phyloP scores from a whole-genome alignment of 2,113 vertebrate species.

The Pungitius pungitius region DNA sequence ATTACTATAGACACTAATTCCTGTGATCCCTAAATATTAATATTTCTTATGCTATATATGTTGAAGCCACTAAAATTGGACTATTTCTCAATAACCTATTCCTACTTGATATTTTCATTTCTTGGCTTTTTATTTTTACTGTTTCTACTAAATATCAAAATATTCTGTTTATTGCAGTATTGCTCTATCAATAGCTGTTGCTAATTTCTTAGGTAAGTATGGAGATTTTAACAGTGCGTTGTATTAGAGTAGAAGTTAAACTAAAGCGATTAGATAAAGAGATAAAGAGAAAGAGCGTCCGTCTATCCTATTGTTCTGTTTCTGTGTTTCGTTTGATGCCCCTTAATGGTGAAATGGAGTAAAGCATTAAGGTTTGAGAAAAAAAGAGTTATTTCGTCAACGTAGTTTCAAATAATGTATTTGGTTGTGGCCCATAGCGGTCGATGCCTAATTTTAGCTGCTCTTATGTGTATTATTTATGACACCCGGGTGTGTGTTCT shows the following conservation, averaged over 20 bases:
- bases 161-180: background rate
- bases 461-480: constrained; percentile 48
- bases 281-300: background rate
- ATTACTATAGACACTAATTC: background rate
- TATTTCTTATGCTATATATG: too few relatives aligned
- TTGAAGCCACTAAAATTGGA: too few relatives aligned
- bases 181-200: background rate
- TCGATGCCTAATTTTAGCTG: background rate
- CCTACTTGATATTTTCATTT: background rate
- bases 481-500: constrained; percentile 24
- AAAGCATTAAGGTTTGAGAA: background rate
- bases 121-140: background rate
- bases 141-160: background rate
- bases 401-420: background rate
- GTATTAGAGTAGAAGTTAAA: background rate
- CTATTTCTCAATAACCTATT: too few relatives aligned
- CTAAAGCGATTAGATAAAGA: background rate
- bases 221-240: background rate
- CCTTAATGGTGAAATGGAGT: background rate
- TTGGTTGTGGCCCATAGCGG: background rate
- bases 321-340: background rate
- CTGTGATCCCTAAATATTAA: background rate
- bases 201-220: background rate
- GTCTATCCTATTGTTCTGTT: background rate
- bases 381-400: background rate